Percentiles rank a stretch among this genome's conserved stretches.
Evolutionary conservation across 2,113 vertebrate genomes (phyloP).

Genomic region (Reinhardtius hippoglossoides): DNA sequence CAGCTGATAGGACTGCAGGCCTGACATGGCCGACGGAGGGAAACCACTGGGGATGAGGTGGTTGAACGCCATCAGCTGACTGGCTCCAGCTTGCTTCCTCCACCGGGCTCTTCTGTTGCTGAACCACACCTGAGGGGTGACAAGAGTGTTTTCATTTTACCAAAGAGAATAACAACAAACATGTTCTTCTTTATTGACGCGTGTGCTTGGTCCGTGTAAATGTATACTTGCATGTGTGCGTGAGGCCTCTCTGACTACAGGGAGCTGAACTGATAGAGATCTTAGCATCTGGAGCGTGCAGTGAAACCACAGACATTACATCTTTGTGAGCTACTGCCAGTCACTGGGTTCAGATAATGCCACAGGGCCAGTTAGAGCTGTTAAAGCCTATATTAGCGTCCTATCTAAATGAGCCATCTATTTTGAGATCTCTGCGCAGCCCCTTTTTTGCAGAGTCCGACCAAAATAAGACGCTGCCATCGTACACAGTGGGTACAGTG

Average conservation of each 20-base stretch:
- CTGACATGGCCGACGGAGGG: conserved; percentile 95
- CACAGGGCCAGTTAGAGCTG: conserved; percentile 60
- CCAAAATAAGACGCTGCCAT: conserved; percentile 48
- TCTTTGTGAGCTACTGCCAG: conserved; percentile 62
- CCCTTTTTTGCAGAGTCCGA: too few relatives aligned
- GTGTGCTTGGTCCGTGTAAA: not conserved
- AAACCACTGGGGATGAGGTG: conserved; percentile 98
- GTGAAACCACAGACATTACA: conserved; percentile 67
- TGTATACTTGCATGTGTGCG: conserved; percentile 1
- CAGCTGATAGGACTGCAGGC: conserved; percentile 94
- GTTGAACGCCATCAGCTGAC: conserved; percentile 99
- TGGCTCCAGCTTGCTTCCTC: conserved; percentile 99
- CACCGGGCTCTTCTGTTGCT: conserved; percentile 97
- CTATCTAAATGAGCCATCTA: conserved; percentile 59
- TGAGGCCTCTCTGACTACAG: conserved; percentile 37
- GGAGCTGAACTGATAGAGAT: conserved; percentile 67
- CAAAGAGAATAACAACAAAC: not conserved
- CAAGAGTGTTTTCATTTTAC: conserved; percentile 5
- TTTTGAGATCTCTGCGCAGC: conserved; percentile 49
- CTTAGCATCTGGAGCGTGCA: conserved; percentile 68
- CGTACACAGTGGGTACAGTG: conserved; percentile 51
- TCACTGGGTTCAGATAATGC: conserved; percentile 60
- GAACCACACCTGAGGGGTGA: conserved; percentile 92
- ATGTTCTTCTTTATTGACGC: too few relatives aligned
- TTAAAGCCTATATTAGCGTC: conserved; percentile 61